These are phyloP conservation scores for Myotis planiceps DNA, from an alignment of 2,797 vertebrate species.

Conservation along the genomic window DNA sequence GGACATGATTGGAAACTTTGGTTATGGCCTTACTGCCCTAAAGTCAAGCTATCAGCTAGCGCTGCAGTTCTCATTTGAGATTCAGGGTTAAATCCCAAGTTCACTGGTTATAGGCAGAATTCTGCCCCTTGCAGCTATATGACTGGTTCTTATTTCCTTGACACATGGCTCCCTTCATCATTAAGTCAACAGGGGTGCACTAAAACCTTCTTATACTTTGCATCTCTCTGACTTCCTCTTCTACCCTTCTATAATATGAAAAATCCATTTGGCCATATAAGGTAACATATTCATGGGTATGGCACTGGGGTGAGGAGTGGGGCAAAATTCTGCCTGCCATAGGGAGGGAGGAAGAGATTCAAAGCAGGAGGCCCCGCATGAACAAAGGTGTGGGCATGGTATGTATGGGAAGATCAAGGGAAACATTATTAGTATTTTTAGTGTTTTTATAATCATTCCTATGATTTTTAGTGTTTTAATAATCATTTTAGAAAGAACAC, in stretches of 20 bases:
- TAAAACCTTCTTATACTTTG: background rate
- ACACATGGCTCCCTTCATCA: background rate
- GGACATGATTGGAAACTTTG: background rate
- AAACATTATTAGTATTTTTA: background rate
- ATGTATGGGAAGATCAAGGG: background rate
- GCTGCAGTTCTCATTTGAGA: background rate
- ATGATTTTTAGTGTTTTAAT: background rate
- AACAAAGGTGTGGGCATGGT: background rate
- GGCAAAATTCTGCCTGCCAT: background rate
- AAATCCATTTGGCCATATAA: background rate
- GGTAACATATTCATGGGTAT: background rate
- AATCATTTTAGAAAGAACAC: background rate
- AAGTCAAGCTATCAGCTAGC: background rate
- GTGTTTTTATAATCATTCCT: background rate
- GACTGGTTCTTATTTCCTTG: background rate
- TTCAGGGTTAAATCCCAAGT: background rate
- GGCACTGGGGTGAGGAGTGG: background rate
- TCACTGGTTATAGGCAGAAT: background rate
- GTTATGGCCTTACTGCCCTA: background rate
- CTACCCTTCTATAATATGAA: background rate
- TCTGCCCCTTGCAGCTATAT: background rate
- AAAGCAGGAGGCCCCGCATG: background rate
- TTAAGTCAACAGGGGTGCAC: background rate
- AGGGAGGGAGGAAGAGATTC: background rate
- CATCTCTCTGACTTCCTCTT: background rate